These are phyloP conservation scores for Bugulina stolonifera DNA, from an alignment of 2,888 invertebrate species.

Conservation along the genomic window DNA sequence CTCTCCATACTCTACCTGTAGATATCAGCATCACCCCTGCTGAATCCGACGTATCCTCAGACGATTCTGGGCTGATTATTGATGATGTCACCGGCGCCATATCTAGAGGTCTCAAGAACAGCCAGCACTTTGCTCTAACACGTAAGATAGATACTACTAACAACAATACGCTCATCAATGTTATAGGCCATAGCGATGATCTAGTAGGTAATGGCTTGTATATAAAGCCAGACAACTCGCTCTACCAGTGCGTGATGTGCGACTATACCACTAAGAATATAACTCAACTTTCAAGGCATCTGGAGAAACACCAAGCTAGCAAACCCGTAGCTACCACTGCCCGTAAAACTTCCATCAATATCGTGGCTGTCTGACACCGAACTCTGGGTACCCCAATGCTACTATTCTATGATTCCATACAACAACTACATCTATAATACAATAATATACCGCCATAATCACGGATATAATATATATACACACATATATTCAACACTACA, in stretches of 20 bases:
- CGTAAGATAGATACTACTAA: not conserved
- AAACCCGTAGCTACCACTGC: not conserved
- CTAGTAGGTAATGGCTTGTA: not conserved
- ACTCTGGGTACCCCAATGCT: not conserved
- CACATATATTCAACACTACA: too few species aligned
- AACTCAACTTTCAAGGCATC: not conserved
- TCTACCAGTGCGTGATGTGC: constrained; percentile 25
- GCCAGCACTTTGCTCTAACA: not conserved
- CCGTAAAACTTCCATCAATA: not conserved
- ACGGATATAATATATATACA: not conserved
- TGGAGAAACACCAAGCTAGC: constrained; percentile 14
- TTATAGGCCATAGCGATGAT: not conserved
- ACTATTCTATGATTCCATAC: not conserved
- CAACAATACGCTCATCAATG: constrained; percentile 18
- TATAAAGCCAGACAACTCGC: constrained; percentile 17
- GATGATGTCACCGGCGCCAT: not conserved
- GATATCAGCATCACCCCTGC: constrained; percentile 4
- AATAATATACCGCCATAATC: not conserved
- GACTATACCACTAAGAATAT: constrained; percentile 11
- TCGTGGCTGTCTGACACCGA: constrained; percentile 13
- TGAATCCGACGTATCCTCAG: constrained; percentile 14
- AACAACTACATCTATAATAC: not conserved
- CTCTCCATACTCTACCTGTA: not conserved
- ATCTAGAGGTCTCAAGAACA: not conserved
- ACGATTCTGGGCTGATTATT: constrained; percentile 10